Evolutionary conservation across 2,797 vertebrate genomes (phyloP).

Genomic region (Psittacula derbiana): DNA sequence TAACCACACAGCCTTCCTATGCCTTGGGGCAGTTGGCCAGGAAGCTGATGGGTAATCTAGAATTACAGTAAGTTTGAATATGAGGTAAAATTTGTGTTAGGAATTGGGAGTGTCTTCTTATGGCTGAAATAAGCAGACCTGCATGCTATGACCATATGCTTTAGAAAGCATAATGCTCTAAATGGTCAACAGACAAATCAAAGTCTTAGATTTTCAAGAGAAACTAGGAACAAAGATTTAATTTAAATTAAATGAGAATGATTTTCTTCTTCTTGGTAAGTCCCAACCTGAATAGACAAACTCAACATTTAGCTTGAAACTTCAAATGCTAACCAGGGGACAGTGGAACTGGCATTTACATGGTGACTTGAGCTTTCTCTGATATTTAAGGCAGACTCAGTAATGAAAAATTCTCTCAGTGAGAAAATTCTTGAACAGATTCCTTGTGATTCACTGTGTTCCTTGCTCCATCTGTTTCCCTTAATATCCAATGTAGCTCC

Average conservation of each 20-base stretch:
- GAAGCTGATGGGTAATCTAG: neutral
- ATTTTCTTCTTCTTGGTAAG: neutral
- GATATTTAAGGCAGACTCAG: constrained; percentile 31
- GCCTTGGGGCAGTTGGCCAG: neutral
- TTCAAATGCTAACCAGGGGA: neutral
- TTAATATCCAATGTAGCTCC: constrained; percentile 27
- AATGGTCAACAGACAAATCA: neutral
- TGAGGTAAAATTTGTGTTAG: neutral
- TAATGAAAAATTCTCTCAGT: neutral
- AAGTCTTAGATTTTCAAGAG: neutral
- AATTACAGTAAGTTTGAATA: constrained; percentile 28
- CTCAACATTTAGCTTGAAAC: neutral
- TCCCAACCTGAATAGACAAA: neutral
- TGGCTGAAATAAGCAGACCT: neutral
- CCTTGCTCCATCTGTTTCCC: constrained; percentile 60
- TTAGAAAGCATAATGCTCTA: neutral
- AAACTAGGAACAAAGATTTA: neutral
- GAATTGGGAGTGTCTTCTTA: neutral
- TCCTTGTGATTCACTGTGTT: constrained; percentile 55
- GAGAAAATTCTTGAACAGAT: constrained; percentile 57
- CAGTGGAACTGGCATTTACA: neutral
- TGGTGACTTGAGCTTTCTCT: neutral
- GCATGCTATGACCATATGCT: neutral
- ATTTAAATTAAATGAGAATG: neutral
- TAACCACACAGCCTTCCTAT: neutral